Percentiles rank a stretch among this genome's conserved stretches.
phyloP scores from a whole-genome alignment of 2,113 vertebrate genomes.

The Rhegmatorhina hoffmannsi region DNA sequence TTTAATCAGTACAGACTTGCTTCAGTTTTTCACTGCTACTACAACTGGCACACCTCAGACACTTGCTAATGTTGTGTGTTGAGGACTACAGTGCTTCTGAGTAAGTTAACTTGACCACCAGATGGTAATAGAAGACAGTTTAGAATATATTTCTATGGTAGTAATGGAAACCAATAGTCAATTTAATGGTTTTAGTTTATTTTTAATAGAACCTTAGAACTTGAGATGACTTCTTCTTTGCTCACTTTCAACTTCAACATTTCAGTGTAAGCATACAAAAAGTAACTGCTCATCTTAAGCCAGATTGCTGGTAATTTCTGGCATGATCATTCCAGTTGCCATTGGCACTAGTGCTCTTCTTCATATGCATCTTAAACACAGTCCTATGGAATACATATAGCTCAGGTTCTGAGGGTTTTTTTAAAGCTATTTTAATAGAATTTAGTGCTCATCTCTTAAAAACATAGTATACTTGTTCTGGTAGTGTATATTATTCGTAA shows the following conservation, averaged over 20 bases:
- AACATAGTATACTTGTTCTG: neutral
- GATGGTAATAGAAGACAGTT: conserved; percentile 42
- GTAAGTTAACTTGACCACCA: conserved; percentile 21
- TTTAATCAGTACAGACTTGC: neutral
- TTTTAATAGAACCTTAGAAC: neutral
- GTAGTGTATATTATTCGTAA: neutral
- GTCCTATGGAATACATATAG: neutral
- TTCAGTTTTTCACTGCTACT: neutral
- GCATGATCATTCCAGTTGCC: neutral
- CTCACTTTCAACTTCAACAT: no score
- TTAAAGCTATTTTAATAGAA: neutral
- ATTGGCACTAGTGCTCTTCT: neutral
- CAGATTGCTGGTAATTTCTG: neutral
- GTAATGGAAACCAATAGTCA: neutral
- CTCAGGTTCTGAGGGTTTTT: neutral
- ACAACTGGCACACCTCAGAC: neutral
- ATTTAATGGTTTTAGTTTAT: neutral
- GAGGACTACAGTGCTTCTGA: neutral
- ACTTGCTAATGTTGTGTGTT: neutral
- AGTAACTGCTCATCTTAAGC: no score
- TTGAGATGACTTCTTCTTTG: neutral
- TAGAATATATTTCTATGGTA: neutral
- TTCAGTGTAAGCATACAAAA: no score
- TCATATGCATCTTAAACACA: neutral
- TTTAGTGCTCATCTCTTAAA: neutral